Conservation (phyloP, 2,797 vertebrate species). For the Miichthys miiuy region DNA sequence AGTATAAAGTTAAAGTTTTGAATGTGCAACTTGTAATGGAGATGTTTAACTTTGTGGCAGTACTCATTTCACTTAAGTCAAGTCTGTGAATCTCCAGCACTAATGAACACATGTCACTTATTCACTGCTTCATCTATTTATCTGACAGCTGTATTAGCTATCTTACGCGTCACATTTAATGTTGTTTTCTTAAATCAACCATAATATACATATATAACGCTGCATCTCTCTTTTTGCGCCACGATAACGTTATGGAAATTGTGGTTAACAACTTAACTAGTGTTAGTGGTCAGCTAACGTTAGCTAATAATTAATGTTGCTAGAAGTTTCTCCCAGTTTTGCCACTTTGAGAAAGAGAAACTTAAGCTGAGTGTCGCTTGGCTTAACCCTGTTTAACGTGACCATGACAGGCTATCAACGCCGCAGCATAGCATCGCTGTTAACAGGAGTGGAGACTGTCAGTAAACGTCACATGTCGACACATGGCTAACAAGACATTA, state of each 20-base stretch:
- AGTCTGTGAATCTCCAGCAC: neutral
- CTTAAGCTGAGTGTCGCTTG: neutral
- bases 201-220: neutral
- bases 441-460: neutral
- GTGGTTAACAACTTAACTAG: neutral
- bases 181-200: neutral
- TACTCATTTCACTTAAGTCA: neutral
- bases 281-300: neutral
- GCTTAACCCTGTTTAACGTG: neutral
- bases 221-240: neutral
- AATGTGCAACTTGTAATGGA: neutral
- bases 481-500: neutral
- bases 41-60: neutral
- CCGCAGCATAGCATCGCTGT: neutral
- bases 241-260: neutral
- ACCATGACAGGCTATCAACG: neutral
- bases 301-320: neutral
- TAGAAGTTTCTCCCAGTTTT: neutral
- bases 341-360: neutral
- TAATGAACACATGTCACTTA: neutral
- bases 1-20: neutral
- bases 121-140: neutral
- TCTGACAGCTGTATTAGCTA: neutral
- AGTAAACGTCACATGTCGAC: conserved; percentile 5
- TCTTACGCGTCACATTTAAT: neutral